Percentiles rank a stretch among this genome's conserved stretches.
These are phyloP conservation scores for Melanerpes aurifrons DNA, from an alignment of 2,113 vertebrate species.

Conservation along the genomic window DNA sequence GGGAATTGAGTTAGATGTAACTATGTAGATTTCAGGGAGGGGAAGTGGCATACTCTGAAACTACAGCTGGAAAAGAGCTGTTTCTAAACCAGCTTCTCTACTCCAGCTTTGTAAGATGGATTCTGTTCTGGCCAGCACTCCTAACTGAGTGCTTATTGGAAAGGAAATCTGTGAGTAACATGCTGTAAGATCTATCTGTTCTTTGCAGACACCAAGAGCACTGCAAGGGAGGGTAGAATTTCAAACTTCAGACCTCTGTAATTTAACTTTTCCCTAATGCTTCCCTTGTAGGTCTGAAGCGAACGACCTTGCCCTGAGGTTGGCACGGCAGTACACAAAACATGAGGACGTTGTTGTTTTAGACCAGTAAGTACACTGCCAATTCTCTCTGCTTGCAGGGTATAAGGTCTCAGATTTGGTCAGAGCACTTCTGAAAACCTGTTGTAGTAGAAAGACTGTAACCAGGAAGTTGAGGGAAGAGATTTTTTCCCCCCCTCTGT, in stretches of 20 bases:
- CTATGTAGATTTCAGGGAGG: not conserved
- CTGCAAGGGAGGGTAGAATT: not conserved
- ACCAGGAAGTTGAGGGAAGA: not conserved
- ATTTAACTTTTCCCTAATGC: not conserved
- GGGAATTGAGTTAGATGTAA: not conserved
- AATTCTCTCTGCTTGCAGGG: not conserved
- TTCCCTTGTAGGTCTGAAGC: conserved; percentile 87
- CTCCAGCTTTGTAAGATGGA: not conserved
- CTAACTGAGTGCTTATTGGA: not conserved
- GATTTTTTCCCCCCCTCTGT: not conserved
- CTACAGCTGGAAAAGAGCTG: not conserved
- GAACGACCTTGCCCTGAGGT: conserved; percentile 90
- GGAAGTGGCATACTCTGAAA: not conserved
- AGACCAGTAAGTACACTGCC: conserved; percentile 85
- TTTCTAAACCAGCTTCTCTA: not conserved
- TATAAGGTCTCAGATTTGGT: not conserved
- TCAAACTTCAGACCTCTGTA: not conserved
- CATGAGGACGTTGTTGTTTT: conserved; percentile 89
- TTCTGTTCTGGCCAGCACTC: not conserved
- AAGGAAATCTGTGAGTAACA: not conserved
- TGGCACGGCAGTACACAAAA: conserved; percentile 88
- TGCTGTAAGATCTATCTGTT: not conserved
- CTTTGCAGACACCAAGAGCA: not conserved
- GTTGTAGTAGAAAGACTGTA: not conserved
- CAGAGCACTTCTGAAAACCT: not conserved